These are phyloP conservation scores for Scalopus aquaticus DNA, from an alignment of 2,113 vertebrate species.

Conservation along the genomic window DNA sequence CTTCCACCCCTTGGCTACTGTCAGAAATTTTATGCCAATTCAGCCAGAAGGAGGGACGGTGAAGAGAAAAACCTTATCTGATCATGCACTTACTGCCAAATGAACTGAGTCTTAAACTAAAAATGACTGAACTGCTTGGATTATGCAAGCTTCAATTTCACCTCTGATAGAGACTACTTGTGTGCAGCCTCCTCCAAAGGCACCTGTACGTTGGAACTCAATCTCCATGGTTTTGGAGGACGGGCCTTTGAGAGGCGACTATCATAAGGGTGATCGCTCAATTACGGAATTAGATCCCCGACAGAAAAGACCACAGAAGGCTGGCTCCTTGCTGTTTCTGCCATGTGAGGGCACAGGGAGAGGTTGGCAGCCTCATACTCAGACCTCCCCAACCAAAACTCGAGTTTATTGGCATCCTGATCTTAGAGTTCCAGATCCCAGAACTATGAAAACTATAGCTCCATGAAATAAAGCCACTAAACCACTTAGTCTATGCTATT, in stretches of 20 bases:
- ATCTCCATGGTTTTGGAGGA: background rate
- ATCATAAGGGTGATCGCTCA: background rate
- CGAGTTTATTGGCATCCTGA: background rate
- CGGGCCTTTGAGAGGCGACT: background rate
- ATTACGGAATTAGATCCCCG: background rate
- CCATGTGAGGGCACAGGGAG: background rate
- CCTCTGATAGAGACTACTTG: background rate
- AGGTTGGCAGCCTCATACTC: background rate
- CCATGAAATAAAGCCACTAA: background rate
- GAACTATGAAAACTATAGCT: background rate
- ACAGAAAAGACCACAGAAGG: background rate
- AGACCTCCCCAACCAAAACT: background rate
- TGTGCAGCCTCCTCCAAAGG: background rate
- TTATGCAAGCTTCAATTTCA: background rate
- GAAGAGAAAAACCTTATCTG: background rate
- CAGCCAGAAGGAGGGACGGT: background rate
- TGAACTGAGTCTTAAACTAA: background rate
- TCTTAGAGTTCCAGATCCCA: background rate
- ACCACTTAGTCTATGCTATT: background rate
- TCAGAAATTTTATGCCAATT: background rate
- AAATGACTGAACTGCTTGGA: background rate
- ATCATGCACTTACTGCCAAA: background rate
- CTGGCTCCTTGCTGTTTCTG: background rate
- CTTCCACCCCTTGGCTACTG: fast-evolving
- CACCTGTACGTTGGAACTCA: background rate